Percentiles rank a stretch among this genome's conserved stretches.
Conservation (phyloP, 2,888 invertebrate genomes). For the Tridacna crocea region DNA sequence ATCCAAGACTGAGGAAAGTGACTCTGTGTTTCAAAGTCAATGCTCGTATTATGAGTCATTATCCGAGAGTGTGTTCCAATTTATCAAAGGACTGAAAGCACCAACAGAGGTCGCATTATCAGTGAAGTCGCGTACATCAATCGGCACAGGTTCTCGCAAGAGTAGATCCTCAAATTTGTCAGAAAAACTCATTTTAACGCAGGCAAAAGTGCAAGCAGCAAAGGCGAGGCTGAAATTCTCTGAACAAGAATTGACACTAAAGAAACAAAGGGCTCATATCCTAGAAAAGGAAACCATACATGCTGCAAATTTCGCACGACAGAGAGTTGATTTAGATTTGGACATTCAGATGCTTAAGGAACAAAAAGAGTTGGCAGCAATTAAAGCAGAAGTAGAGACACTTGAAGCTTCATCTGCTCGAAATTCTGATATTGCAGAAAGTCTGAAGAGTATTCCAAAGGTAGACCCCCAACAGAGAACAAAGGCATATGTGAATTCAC, state of each 20-base stretch:
- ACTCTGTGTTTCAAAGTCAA: too few species aligned
- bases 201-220: neutral
- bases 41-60: too few species aligned
- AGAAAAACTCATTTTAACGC: neutral
- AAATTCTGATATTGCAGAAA: neutral
- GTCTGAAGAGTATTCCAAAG: neutral
- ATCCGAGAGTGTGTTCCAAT: too few species aligned
- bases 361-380: neutral
- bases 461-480: neutral
- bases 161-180: neutral
- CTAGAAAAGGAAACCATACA: neutral
- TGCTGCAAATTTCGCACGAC: neutral
- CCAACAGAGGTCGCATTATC: too few species aligned
- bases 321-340: neutral
- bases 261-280: neutral
- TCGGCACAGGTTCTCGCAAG: too few species aligned
- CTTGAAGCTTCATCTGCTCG: neutral
- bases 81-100: too few species aligned
- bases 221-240: neutral
- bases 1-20: too few species aligned
- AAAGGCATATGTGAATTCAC: neutral
- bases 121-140: too few species aligned
- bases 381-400: conserved; percentile 1
- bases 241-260: conserved; percentile 3
- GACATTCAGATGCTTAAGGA: neutral